A percentile compares a stretch with the other conserved stretches of the same genome.
Evolutionary conservation across 2,797 vertebrate genomes (phyloP).

Genomic region (Vireo griseus): DNA sequence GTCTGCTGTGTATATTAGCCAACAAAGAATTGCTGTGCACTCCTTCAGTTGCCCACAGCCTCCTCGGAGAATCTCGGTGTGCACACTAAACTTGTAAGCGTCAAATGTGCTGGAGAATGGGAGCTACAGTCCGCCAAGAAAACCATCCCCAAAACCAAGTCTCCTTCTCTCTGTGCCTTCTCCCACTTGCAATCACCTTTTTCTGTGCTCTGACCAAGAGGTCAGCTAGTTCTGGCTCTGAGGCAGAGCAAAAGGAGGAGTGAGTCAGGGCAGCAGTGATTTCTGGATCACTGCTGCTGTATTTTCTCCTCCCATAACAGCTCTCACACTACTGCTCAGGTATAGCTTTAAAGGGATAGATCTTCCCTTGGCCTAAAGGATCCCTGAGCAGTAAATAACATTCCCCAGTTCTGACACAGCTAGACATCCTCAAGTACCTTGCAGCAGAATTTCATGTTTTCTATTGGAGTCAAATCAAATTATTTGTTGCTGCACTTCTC

Average conservation of each 20-base stretch:
- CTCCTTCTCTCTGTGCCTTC: background rate
- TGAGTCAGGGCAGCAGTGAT: background rate
- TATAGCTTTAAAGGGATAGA: background rate
- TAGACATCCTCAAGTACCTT: background rate
- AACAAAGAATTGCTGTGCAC: background rate
- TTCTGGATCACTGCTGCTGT: background rate
- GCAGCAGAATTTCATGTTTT: background rate
- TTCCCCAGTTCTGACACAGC: background rate
- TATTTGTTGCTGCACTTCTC: background rate
- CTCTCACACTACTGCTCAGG: background rate
- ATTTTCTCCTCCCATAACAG: background rate
- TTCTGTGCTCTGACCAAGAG: background rate
- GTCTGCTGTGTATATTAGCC: background rate
- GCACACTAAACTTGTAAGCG: background rate
- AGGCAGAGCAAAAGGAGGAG: background rate
- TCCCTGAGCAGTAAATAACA: background rate
- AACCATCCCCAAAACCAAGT: background rate
- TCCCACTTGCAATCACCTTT: background rate
- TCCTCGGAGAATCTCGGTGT: background rate
- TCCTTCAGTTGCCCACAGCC: background rate
- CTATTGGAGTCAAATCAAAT: background rate
- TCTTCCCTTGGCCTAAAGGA: background rate
- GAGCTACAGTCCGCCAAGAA: background rate
- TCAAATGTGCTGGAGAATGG: background rate
- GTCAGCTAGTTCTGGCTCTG: background rate